phyloP scores from a whole-genome alignment of 2,113 vertebrate genomes.

The Mus spicilegus region DNA sequence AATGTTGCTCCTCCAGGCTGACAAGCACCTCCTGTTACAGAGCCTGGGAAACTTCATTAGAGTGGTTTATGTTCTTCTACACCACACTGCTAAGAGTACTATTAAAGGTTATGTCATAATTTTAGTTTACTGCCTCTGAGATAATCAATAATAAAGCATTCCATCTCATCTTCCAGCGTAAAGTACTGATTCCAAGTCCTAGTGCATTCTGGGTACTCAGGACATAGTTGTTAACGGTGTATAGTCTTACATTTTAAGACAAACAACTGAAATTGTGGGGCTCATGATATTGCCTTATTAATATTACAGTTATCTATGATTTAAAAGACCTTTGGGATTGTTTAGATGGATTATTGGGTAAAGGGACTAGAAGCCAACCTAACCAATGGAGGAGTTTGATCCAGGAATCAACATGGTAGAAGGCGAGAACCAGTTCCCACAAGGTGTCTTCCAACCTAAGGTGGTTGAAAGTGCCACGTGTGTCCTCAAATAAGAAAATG shows the following conservation, averaged over 20 bases:
- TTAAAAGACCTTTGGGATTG: not conserved
- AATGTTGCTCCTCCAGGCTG: not conserved
- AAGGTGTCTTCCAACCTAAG: not conserved
- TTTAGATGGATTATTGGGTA: not conserved
- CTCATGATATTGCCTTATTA: not conserved
- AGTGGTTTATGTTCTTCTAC: not conserved
- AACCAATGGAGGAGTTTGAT: not conserved
- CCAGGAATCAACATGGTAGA: too few relatives aligned
- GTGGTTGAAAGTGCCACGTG: not conserved
- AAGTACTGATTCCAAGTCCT: not conserved
- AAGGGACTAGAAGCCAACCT: not conserved
- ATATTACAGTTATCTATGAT: not conserved
- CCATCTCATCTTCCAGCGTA: not conserved
- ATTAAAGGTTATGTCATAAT: not conserved
- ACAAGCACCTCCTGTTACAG: not conserved
- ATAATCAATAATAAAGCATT: not conserved
- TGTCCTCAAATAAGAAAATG: not conserved
- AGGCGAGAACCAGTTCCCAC: not conserved
- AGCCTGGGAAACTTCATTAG: not conserved
- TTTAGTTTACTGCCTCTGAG: not conserved
- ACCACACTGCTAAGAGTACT: not conserved
- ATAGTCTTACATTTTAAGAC: not conserved
- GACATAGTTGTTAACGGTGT: not conserved
- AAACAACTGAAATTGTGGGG: not conserved
- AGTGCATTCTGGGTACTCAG: not conserved